Percentiles rank a stretch among this genome's conserved stretches.
Evolutionary conservation across 1,140 invertebrate species (phyloP).

Genomic region (Anastrepha ludens): DNA sequence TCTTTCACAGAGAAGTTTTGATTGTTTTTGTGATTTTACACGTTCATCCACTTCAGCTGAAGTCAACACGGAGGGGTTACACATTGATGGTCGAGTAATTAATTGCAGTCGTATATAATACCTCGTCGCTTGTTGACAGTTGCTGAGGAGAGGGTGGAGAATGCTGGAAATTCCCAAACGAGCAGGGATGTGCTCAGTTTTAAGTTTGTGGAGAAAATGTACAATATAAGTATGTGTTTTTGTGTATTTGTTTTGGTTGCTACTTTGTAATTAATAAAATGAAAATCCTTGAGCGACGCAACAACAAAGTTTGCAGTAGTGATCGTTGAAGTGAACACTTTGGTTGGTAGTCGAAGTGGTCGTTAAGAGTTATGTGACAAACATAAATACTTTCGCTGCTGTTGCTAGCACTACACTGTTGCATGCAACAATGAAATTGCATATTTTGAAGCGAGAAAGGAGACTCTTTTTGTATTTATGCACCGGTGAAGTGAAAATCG

Average conservation of each 20-base stretch:
- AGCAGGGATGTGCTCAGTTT: background rate
- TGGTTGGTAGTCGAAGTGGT: background rate
- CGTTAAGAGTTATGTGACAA: background rate
- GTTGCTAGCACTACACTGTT: background rate
- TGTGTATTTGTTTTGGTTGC: background rate
- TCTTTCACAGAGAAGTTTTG: constrained; percentile 1
- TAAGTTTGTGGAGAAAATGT: background rate
- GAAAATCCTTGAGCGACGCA: background rate
- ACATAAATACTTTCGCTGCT: background rate
- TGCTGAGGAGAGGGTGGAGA: background rate
- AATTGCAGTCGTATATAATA: constrained; percentile 28
- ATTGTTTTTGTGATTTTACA: constrained; percentile 6
- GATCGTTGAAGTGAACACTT: background rate
- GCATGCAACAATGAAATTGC: background rate
- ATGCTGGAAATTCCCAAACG: background rate
- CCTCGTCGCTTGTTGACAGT: background rate
- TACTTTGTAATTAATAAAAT: constrained; percentile 22
- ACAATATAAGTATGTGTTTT: background rate
- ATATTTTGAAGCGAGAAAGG: background rate
- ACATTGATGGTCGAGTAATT: constrained; percentile 33
- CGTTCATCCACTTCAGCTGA: background rate
- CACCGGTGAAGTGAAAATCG: background rate
- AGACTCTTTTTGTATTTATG: background rate
- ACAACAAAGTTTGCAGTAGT: background rate
- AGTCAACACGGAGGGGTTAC: constrained; percentile 22